Conservation (phyloP, 2,888 invertebrate genomes). For the Sepiola atlantica region DNA sequence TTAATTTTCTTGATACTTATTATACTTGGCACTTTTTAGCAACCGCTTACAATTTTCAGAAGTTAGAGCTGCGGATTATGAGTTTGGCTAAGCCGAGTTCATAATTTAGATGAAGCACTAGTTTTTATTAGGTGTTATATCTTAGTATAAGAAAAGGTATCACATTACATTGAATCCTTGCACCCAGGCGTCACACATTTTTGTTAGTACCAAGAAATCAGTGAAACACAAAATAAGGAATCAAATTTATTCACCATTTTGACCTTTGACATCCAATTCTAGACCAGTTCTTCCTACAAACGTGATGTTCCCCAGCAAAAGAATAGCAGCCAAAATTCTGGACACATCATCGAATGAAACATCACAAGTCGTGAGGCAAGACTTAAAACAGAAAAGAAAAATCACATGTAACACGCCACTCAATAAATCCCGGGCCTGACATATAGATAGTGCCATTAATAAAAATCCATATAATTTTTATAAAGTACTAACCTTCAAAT, state of each 20-base stretch:
- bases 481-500: background rate
- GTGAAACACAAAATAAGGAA: no score
- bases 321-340: conserved; percentile 90
- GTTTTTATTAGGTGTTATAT: background rate
- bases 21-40: no score
- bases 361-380: conserved; percentile 81
- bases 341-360: conserved; percentile 96
- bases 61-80: no score
- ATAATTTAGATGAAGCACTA: no score
- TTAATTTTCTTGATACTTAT: no score
- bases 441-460: no score
- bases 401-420: background rate
- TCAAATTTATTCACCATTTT: conserved; percentile 74
- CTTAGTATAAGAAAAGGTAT: background rate
- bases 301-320: conserved; percentile 92
- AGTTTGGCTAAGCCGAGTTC: no score
- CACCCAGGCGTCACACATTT: no score
- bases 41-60: no score
- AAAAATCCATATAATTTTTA: background rate
- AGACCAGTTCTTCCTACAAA: conserved; percentile 83
- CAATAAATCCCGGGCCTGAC: background rate
- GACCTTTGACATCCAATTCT: conserved; percentile 79
- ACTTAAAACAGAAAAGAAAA: conserved; percentile 56
- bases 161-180: no score
- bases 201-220: no score